Evolutionary conservation across 92 coral and sea anemone genomes (phyloP).

Genomic region (Phenganax subtilis): DNA sequence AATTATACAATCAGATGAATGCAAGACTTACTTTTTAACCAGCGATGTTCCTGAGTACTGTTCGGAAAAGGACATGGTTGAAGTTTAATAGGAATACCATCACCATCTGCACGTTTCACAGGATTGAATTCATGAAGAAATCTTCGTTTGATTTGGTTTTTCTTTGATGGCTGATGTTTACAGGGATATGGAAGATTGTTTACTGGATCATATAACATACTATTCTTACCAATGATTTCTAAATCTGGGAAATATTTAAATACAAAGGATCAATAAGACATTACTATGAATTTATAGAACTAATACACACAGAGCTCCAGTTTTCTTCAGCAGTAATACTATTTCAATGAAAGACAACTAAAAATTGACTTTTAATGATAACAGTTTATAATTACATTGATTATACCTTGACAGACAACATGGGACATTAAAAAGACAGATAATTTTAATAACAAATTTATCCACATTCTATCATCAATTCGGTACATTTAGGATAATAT

Average conservation of each 20-base stretch:
- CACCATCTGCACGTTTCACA: slow-evolving; percentile 37
- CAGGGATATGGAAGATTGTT: slow-evolving; percentile 38
- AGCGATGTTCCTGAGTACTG: slow-evolving; percentile 37
- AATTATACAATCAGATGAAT: not conserved
- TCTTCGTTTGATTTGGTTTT: not conserved
- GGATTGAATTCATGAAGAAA: not conserved
- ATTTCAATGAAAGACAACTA: too few species aligned
- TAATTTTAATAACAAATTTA: not conserved
- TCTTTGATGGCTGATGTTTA: slow-evolving; percentile 10
- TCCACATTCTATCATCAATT: not conserved
- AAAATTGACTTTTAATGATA: too few species aligned
- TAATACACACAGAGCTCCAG: too few species aligned
- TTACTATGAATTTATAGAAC: not conserved
- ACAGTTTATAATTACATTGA: too few species aligned
- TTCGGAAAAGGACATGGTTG: slow-evolving; percentile 41
- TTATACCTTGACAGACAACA: not conserved
- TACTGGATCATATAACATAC: slow-evolving; percentile 34
- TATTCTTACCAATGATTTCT: slow-evolving; percentile 32
- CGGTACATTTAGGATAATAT: not conserved
- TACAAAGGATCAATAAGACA: not conserved
- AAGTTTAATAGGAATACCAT: slow-evolving; percentile 20
- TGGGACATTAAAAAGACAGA: not conserved
- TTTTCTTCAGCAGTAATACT: too few species aligned
- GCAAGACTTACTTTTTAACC: slow-evolving; percentile 20
- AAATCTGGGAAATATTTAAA: not conserved